phyloP scores from a whole-genome alignment of 2,797 vertebrate species.

The Chelmon rostratus region DNA sequence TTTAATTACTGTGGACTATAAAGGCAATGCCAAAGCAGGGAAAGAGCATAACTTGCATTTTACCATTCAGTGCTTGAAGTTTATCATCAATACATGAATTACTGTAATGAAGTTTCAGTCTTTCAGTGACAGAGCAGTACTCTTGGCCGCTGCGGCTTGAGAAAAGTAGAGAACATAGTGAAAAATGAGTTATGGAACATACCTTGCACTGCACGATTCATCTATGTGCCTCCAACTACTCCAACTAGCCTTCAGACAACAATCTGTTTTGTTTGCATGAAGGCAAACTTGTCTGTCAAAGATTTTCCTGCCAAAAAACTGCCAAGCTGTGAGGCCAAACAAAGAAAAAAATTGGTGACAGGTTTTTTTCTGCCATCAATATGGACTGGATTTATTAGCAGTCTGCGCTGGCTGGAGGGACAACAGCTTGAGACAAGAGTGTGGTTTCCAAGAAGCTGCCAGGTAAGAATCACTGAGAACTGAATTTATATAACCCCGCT shows the following conservation, averaged over 20 bases:
- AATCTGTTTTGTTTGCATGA: not conserved
- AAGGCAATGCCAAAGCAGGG: not conserved
- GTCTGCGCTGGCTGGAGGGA: not conserved
- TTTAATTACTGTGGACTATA: not conserved
- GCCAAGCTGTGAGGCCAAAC: not conserved
- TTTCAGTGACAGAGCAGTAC: conserved; percentile 5
- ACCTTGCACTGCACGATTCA: not conserved
- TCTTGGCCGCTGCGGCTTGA: too few relatives aligned
- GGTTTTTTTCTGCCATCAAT: conserved; percentile 5
- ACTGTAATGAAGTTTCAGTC: not conserved
- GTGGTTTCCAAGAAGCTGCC: conserved; percentile 28
- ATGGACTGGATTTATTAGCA: conserved; percentile 15
- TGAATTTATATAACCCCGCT: not conserved
- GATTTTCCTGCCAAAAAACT: not conserved
- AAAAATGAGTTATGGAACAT: not conserved
- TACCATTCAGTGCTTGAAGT: not conserved
- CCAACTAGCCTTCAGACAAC: not conserved
- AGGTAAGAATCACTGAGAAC: not conserved
- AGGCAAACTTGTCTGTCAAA: conserved; percentile 2
- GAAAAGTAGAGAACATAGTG: too few relatives aligned
- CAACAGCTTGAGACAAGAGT: conserved; percentile 3
- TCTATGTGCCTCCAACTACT: not conserved
- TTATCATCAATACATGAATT: not conserved
- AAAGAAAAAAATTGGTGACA: not conserved
- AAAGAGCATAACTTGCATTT: not conserved